These are phyloP conservation scores for Synanthedon vespiformis DNA, from an alignment of 2,888 invertebrate species.

Conservation along the genomic window DNA sequence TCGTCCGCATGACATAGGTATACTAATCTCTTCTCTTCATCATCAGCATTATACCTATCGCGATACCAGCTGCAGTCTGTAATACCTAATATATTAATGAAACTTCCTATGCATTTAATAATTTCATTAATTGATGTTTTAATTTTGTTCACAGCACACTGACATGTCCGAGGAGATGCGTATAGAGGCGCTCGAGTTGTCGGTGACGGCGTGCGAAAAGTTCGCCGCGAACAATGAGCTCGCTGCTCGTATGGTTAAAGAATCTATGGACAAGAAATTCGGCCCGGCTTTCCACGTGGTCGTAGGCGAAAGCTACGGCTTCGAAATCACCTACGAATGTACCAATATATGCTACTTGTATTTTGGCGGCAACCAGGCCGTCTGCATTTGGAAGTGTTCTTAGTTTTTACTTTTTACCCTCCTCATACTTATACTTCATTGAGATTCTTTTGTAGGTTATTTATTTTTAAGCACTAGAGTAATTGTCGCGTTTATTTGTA, in stretches of 20 bases:
- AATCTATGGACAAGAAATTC: conserved; percentile 95
- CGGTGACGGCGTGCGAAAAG: conserved; percentile 95
- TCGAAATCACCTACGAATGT: conserved; percentile 92
- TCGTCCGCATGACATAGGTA: neutral
- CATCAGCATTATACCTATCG: neutral
- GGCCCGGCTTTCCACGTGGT: conserved; percentile 96
- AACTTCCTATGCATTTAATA: no score
- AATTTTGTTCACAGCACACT: conserved; percentile 74
- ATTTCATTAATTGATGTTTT: neutral
- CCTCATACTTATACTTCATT: no score
- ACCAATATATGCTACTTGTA: conserved; percentile 89
- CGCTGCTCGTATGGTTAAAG: conserved; percentile 95
- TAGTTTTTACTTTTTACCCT: conserved; percentile 16
- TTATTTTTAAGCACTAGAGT: no score
- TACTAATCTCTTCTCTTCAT: no score
- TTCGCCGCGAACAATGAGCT: conserved; percentile 86
- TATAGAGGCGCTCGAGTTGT: conserved; percentile 88
- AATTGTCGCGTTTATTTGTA: no score
- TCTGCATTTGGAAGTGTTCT: conserved; percentile 91
- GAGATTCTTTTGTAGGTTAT: no score
- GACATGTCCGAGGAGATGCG: conserved; percentile 97
- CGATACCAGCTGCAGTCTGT: conserved; percentile 1
- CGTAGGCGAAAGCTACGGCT: conserved; percentile 95
- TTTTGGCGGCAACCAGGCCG: conserved; percentile 91
- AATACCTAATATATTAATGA: neutral